Evolutionary conservation across 1,140 invertebrate species (phyloP), one percentile per base, ranked within the genome.

Genomic region (Sminthurinus signatus): DNA sequence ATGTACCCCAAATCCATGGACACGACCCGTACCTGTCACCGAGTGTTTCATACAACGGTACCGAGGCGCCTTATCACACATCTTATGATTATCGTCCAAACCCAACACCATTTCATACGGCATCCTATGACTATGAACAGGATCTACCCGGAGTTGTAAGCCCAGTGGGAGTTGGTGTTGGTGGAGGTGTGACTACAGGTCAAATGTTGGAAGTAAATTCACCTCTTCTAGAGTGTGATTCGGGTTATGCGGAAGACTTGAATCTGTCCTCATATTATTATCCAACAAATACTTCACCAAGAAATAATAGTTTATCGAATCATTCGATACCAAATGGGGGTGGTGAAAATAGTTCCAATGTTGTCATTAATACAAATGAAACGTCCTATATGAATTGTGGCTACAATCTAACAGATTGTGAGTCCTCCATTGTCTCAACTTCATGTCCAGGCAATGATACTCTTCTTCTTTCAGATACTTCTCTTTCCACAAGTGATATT

Each of bases 91-190:
- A 67, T 43, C 67, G 67, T 4, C 58, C 64, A 25, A 60, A 59
- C 36, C 67, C 70, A 28, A 72, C 70, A 8, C 70, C 70, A 39
- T 72, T 69, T 50, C 70, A 72, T 44, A 65, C 67, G 28, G 42
- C 67, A 14, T 65, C 62, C 17, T 72, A 69, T 42, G 65, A 67
- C 59, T 66, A 70, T 28, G 69, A 72, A 27, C 64, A 70, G 28
- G 58, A 64, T 57, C 58, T 66, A 14, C 55, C 61, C 12, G 29
- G 19, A 5, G 54, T 56, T 19, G n/a, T n/a, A n/a, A n/a, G 8
- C 51, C 52, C 12, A 4, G 29, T n/a, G 27, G 29, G 19, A 21
- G 2, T 31, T 10, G 10, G 2, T n/a, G 2, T 5, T 31, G 29
- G 51, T 21, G 52, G 29, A 27, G 19, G 21, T 32, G 21, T 5